Conservation (phyloP, 2,888 invertebrate species). For the Chelonus formosanus region DNA sequence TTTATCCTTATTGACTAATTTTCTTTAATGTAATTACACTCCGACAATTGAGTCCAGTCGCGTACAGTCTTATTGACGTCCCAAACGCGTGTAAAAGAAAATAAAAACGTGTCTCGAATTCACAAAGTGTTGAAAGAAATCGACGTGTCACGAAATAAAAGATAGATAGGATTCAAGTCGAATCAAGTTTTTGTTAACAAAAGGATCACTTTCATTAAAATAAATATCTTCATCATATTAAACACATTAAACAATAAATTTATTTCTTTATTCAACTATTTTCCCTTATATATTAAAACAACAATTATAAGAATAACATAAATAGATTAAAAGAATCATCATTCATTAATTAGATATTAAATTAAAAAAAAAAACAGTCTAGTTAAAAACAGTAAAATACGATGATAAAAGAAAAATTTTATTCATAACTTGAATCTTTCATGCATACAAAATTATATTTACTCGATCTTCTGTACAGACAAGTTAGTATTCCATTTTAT, state of each 20-base stretch:
- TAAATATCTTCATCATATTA: too few species aligned
- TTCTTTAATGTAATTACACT: conserved; percentile 37
- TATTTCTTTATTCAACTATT: too few species aligned
- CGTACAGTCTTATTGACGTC: conserved; percentile 31
- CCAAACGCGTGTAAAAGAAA: conserved; percentile 31
- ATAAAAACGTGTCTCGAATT: conserved; percentile 31
- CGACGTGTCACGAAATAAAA: conserved; percentile 28
- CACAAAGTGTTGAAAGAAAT: conserved; percentile 24
- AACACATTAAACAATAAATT: too few species aligned
- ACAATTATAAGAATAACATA: too few species aligned
- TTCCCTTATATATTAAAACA: too few species aligned
- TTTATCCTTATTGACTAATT: too few species aligned
- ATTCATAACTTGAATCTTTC: conserved; percentile 49
- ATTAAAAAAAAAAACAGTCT: conserved; percentile 31
- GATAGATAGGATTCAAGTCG: conserved; percentile 2
- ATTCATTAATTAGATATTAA: too few species aligned
- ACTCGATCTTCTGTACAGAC: conserved; percentile 34
- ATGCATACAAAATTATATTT: conserved; percentile 48
- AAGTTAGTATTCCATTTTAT: conserved; percentile 35
- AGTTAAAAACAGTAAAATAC: conserved; percentile 39
- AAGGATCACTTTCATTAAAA: too few species aligned
- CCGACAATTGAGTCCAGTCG: conserved; percentile 34
- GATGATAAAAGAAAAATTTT: conserved; percentile 47
- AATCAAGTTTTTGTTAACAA: too few species aligned
- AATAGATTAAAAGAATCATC: too few species aligned